Base-by-base conservation (phyloP, 2,888 invertebrate species). In the Entomobrya multifasciata region DNA sequence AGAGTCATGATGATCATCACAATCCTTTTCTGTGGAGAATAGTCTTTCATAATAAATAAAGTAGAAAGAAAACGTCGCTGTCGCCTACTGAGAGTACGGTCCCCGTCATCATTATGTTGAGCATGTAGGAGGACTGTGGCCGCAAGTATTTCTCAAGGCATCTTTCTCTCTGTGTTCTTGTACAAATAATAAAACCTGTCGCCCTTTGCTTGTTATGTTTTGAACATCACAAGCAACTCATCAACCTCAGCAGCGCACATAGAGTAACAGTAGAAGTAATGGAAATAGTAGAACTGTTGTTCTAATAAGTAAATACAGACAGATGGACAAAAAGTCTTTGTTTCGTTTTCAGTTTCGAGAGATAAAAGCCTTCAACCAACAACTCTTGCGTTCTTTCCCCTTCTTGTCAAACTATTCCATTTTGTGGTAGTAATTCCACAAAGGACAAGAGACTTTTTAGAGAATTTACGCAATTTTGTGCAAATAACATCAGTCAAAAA, bases 241-340 rank as follows among this genome's bases (percentile, higher is more conserved):
- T 41, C 55, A 70, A 81, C 81, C 65, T 81, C 81, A 72, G 62
- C 79, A 65, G 41, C 1, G 22, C 17, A 30, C 6, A 36, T 27
- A 41, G 41, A 27, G 44, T 30, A 70, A 49, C 25, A 49, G 27
- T 41, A 36, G 20, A 10, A 41, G 36, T 65, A 20, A 17, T 52
- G 17, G 52, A 52, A 57, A 20, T 57, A 60, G 30, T 15, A 65
- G 20, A 65, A 10, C 41, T 36, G 65, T 49, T 70, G 36, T 57
- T 20, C 20, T 55, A 44, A 65, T 52, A 72, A 60, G 79, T 85
- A 78, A 78, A 78, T 47, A 85, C 22, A 60, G 52, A 20, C 85
- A 85, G 77, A 78, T 72, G 79, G 79, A 85, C 72, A 85, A 57
- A 77, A 76, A 81, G 76, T 67, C 70, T 84, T 78, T 84, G 83